Evolutionary conservation across 2,888 invertebrate genomes (phyloP).

Genomic region (Pocota personata): DNA sequence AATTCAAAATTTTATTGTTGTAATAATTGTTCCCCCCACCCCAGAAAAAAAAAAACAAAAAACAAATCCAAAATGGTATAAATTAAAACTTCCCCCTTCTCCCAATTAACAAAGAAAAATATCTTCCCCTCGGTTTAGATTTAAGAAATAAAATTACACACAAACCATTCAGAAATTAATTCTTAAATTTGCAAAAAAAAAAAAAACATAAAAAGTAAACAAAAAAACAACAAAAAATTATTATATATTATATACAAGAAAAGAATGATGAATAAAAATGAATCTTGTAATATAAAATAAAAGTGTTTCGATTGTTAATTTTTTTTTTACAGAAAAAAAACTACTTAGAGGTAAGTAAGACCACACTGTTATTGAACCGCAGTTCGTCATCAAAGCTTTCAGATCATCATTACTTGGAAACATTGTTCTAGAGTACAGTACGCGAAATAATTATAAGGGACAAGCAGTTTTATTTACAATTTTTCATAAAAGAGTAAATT

Average conservation of each 20-base stretch:
- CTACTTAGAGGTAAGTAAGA: too few relatives aligned
- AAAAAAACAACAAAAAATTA: constrained; percentile 67
- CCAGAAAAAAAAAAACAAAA: constrained; percentile 14
- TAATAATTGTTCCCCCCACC: constrained; percentile 65
- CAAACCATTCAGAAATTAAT: constrained; percentile 70
- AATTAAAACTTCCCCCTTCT: constrained; percentile 35
- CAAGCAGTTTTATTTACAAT: too few relatives aligned
- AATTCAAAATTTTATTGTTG: constrained; percentile 74
- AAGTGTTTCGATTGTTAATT: neutral
- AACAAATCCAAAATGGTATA: constrained; percentile 47
- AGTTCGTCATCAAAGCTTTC: too few relatives aligned
- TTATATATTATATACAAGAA: constrained; percentile 74
- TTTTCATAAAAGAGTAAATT: too few relatives aligned
- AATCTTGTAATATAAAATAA: constrained; percentile 71
- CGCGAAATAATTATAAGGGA: too few relatives aligned
- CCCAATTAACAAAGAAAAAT: constrained; percentile 39
- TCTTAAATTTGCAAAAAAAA: constrained; percentile 68
- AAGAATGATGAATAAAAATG: constrained; percentile 73
- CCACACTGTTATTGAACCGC: too few relatives aligned
- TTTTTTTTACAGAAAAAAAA: too few relatives aligned
- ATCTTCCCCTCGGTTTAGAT: constrained; percentile 70
- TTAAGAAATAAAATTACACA: constrained; percentile 71
- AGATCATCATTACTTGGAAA: too few relatives aligned
- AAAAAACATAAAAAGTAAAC: constrained; percentile 35
- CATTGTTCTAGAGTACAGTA: too few relatives aligned